Conservation (phyloP, 2,888 invertebrate genomes). For the Eilema sororculum region DNA sequence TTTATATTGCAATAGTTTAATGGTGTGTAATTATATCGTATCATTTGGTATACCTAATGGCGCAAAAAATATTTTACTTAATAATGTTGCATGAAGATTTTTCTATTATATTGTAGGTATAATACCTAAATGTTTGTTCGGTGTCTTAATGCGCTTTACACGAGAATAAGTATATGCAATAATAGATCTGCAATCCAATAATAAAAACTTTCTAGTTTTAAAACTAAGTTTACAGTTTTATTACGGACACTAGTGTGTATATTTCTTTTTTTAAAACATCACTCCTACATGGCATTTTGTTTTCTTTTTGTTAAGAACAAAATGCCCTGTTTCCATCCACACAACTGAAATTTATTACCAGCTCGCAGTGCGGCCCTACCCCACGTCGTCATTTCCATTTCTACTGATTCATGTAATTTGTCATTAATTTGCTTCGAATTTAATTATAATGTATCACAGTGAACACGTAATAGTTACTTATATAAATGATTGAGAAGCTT, state of each 20-base stretch:
- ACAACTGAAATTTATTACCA: too few relatives aligned
- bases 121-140: too few relatives aligned
- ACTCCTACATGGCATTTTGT: neutral
- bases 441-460: constrained; percentile 56
- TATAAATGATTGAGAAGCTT: constrained; percentile 50
- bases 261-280: neutral
- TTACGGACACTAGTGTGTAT: neutral
- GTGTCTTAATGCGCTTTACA: too few relatives aligned
- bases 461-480: constrained; percentile 52
- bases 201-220: too few relatives aligned
- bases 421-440: constrained; percentile 61
- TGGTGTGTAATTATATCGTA: too few relatives aligned
- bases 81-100: neutral
- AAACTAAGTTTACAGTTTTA: neutral
- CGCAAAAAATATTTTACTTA: too few relatives aligned
- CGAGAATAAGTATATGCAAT: too few relatives aligned
- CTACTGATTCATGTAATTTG: constrained; percentile 60
- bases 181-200: too few relatives aligned
- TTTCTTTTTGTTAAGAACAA: too few relatives aligned
- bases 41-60: too few relatives aligned
- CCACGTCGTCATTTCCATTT: constrained; percentile 52
- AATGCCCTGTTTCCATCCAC: too few relatives aligned
- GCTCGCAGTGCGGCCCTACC: constrained; percentile 28
- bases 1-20: too few relatives aligned
- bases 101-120: neutral